phyloP scores from a whole-genome alignment of 2,797 vertebrate species.

The Onychomys arenicola region DNA sequence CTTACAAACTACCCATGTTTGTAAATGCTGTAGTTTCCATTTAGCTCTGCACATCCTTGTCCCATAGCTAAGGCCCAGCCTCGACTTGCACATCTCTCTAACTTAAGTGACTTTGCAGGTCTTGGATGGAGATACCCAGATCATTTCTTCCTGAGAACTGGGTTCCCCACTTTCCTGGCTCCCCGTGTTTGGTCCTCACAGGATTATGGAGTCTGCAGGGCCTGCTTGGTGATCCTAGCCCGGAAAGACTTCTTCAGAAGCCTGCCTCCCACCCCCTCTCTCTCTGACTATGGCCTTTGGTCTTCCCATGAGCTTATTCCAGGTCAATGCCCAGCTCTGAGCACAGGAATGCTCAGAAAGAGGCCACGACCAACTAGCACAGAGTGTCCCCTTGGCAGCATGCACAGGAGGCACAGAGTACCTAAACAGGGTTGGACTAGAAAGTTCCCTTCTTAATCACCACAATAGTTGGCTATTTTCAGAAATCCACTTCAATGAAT shows the following conservation, averaged over 20 bases:
- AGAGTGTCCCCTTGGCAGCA: not conserved
- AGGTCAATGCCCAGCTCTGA: not conserved
- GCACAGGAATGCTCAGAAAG: not conserved
- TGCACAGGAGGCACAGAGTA: rapidly evolving
- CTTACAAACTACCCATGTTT: rapidly evolving
- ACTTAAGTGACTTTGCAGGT: not conserved
- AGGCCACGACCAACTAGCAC: rapidly evolving
- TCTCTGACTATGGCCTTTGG: rapidly evolving
- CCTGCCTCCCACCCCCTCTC: rapidly evolving
- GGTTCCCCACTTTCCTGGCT: not conserved
- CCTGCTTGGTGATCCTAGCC: not conserved
- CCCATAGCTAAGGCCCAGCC: too few species aligned
- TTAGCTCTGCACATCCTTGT: too few species aligned
- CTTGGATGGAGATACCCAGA: not conserved
- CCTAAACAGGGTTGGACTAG: too few species aligned
- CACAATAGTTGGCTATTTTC: rapidly evolving
- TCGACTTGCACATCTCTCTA: not conserved
- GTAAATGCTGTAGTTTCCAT: not conserved
- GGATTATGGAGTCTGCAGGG: rapidly evolving
- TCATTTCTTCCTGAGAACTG: too few species aligned
- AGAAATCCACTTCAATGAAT: not conserved
- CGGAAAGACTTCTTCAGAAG: not conserved
- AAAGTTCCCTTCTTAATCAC: not conserved
- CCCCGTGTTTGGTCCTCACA: too few species aligned
- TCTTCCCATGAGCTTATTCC: not conserved